These are phyloP conservation scores for Plestiodon gilberti DNA, from an alignment of 2,113 vertebrate species.

Conservation along the genomic window DNA sequence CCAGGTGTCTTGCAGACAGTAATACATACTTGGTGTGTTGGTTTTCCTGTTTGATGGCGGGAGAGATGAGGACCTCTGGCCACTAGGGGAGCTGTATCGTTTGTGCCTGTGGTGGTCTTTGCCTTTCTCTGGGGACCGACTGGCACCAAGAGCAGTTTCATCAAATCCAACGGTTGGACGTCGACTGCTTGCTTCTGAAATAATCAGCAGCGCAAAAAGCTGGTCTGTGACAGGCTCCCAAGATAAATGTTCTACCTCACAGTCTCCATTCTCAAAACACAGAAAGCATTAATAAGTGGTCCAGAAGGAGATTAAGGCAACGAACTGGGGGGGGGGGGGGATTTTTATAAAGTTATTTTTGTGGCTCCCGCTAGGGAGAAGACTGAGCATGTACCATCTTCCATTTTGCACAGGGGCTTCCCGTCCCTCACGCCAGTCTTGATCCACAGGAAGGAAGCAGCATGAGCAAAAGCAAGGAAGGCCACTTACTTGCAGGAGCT, in stretches of 20 bases:
- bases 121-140: constrained; percentile 75
- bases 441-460: too few relatives aligned
- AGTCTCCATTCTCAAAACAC: not conserved
- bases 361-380: too few relatives aligned
- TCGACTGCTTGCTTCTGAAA: constrained; percentile 77
- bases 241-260: not conserved
- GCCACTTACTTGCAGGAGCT: constrained; percentile 66
- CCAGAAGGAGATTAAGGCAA: not conserved
- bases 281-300: not conserved
- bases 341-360: not conserved
- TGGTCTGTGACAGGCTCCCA: too few relatives aligned
- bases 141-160: constrained; percentile 70
- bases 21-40: constrained; percentile 82
- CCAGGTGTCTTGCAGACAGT: not conserved
- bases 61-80: constrained; percentile 90
- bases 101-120: constrained; percentile 78
- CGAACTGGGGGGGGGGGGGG: too few relatives aligned
- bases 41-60: constrained; percentile 85
- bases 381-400: not conserved
- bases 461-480: too few relatives aligned
- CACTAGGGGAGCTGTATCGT: constrained; percentile 81
- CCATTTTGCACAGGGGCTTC: too few relatives aligned
- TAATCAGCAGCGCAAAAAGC: not conserved
- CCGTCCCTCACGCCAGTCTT: too few relatives aligned
- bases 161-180: constrained; percentile 80